Evolutionary conservation across 2,888 invertebrate genomes (phyloP), one percentile per base, ranked within the genome.

Genomic region (Orthosia gothica): DNA sequence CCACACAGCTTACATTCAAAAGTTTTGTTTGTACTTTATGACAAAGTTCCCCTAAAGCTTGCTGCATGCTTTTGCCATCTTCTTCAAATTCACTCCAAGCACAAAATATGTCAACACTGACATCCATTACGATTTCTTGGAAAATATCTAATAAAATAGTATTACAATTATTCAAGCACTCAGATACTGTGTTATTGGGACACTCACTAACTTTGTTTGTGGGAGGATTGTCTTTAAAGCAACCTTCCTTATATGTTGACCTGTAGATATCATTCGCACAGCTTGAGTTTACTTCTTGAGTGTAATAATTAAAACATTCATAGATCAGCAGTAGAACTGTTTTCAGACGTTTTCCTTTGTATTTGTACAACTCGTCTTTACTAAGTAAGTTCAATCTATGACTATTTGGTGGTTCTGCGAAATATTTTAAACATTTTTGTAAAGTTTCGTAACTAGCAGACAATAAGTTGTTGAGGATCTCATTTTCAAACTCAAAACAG

Each of bases 11-110:
- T 23, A 93, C 85, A 64, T 78, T 87, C 16, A 88, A 63, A 32
- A 96, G 82, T 70, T 88, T 89, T 32, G 80, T 85, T 16, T 86
- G 89, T 5, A 95, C 88, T 82, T 92, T 92, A 81, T 94, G 91
- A 84, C 94, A 93, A 2, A 94, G 77, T 79, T 95, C 95, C 20
- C 96, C 95, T 81, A 96, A 91, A 58, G 78, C 87, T 83, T 93
- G 92, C 77, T 96, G 96, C 92, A 95, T 92, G 74, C 84, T 95
- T 88, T 90, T 91, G 2, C 91, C 92, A 80, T 92, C 87, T 20
- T 93, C 92, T 80, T 94, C 93, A 92, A 92, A 93, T 82, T 96
- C 96, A 89, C 94, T 94, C 96, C 96, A 96, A 16, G 94, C 91
- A 89, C 96, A 96, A 87, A 94, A 96, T 77, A 95, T 92, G 73